Evolutionary conservation across 2,113 vertebrate species (phyloP).

Genomic region (human): DNA sequence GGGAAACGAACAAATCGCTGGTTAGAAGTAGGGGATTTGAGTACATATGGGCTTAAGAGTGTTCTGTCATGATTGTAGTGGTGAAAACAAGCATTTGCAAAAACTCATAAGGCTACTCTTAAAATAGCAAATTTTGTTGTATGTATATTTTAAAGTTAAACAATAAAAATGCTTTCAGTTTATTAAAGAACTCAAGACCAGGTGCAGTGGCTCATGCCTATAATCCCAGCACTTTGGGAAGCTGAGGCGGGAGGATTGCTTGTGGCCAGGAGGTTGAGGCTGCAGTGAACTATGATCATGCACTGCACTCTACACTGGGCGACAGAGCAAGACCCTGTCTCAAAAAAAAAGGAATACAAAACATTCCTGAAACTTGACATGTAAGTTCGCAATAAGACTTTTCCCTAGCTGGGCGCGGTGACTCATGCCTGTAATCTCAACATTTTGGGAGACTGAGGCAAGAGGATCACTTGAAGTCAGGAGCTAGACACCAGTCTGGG

Average conservation of each 20-base stretch:
- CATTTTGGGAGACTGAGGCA: too few relatives aligned
- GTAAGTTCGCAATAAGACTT: neutral
- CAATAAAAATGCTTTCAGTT: neutral
- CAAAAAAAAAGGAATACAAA: neutral
- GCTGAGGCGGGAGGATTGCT: too few relatives aligned
- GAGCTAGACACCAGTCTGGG: too few relatives aligned
- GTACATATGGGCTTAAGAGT: neutral
- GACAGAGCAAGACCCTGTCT: too few relatives aligned
- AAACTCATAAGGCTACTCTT: neutral
- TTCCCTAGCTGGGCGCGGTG: neutral
- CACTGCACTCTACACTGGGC: too few relatives aligned
- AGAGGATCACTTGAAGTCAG: too few relatives aligned
- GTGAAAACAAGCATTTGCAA: neutral
- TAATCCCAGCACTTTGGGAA: too few relatives aligned
- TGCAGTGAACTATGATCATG: too few relatives aligned
- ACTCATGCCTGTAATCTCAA: too few relatives aligned
- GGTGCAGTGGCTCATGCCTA: too few relatives aligned
- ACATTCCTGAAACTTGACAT: neutral
- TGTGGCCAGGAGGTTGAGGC: too few relatives aligned
- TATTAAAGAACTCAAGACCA: neutral
- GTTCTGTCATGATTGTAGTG: neutral
- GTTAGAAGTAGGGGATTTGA: neutral
- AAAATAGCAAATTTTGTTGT: neutral
- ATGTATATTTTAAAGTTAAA: neutral
- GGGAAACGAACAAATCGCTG: too few relatives aligned